Conservation (phyloP, 2,888 invertebrate genomes). For the Ochropleura plecta region DNA sequence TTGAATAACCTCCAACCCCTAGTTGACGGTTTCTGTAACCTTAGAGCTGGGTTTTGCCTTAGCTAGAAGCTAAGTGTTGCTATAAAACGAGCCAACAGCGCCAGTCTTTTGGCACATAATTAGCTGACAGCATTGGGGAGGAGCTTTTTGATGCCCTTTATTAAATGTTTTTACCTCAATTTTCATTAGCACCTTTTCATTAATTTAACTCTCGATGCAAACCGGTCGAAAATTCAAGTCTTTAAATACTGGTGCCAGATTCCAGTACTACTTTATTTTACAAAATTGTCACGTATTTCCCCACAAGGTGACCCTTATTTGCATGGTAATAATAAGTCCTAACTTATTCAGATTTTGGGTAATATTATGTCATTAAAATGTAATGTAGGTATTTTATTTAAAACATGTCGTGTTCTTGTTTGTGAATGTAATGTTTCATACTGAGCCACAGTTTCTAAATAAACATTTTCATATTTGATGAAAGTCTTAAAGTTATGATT, state of each 20-base stretch:
- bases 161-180: too few species aligned
- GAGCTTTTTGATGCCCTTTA: too few species aligned
- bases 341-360: constrained; percentile 34
- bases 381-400: constrained; percentile 5
- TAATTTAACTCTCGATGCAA: too few species aligned
- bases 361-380: constrained; percentile 31
- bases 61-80: too few species aligned
- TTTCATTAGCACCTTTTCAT: too few species aligned
- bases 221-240: too few species aligned
- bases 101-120: too few species aligned
- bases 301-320: constrained; percentile 35
- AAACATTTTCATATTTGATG: neutral
- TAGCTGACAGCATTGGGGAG: too few species aligned
- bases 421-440: neutral
- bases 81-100: too few species aligned
- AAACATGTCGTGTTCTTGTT: constrained; percentile 10
- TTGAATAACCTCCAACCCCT: too few species aligned
- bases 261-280: constrained; percentile 1
- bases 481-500: constrained; percentile 18
- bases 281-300: constrained; percentile 31
- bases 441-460: neutral
- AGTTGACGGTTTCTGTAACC: too few species aligned
- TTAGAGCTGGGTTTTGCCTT: too few species aligned
- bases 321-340: constrained; percentile 39
- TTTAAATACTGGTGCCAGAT: neutral